Evolutionary conservation across 2,888 invertebrate species (phyloP).

Genomic region (Abrostola tripartita): DNA sequence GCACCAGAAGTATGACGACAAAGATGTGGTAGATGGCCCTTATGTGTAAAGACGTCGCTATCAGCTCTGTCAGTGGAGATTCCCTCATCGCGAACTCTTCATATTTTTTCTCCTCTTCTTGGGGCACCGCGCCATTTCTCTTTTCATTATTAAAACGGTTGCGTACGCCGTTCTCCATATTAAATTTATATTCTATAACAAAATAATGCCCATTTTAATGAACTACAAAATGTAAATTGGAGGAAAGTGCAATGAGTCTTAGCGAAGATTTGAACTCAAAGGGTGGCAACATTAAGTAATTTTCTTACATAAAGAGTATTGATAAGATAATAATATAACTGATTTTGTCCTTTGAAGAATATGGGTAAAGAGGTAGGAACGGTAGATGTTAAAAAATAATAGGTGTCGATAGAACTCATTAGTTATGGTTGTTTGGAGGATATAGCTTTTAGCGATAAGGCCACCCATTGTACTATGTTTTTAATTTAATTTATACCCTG

Average conservation of each 20-base stretch:
- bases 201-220: neutral
- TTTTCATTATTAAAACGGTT: slow-evolving; percentile 35
- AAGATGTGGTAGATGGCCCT: slow-evolving; percentile 95
- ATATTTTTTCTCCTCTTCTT: slow-evolving; percentile 56
- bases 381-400: too few species aligned
- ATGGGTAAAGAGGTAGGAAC: too few species aligned
- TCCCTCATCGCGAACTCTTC: slow-evolving; percentile 90
- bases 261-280: neutral
- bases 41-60: slow-evolving; percentile 92
- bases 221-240: neutral
- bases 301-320: too few species aligned
- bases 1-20: slow-evolving; percentile 91
- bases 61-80: slow-evolving; percentile 94
- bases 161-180: slow-evolving; percentile 43
- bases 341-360: too few species aligned
- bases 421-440: too few species aligned
- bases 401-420: too few species aligned
- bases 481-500: too few species aligned
- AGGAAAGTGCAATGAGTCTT: neutral
- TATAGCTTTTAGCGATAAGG: too few species aligned
- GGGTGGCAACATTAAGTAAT: too few species aligned
- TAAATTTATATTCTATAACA: slow-evolving; percentile 40
- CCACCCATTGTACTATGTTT: too few species aligned
- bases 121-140: slow-evolving; percentile 60
- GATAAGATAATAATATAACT: too few species aligned